Evolutionary conservation across 2,888 invertebrate species (phyloP), one percentile per base, ranked within the genome.

Genomic region (Phaedon cochleariae): DNA sequence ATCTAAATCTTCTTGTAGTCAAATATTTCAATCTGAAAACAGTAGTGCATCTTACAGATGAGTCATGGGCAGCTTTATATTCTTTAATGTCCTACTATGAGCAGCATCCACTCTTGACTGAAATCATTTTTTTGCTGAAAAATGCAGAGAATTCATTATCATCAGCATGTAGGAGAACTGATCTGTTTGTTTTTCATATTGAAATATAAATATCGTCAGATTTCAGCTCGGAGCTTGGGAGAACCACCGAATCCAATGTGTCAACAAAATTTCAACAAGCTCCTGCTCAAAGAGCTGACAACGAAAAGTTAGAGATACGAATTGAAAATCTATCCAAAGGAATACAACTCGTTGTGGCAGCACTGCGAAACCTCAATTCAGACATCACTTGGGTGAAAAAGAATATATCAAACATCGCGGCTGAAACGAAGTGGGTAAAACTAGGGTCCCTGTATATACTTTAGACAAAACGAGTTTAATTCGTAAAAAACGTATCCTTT

Each of bases 141-240:
- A n/a, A n/a, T n/a, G n/a, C n/a, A n/a, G n/a, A n/a, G n/a, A n/a
- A n/a, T n/a, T n/a, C n/a, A n/a, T n/a, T n/a, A n/a, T n/a, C n/a
- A n/a, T n/a, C n/a, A n/a, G n/a, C n/a, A n/a, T n/a, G n/a, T n/a
- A n/a, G n/a, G n/a, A n/a, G n/a, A n/a, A n/a, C n/a, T n/a, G n/a
- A n/a, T n/a, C n/a, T n/a, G n/a, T n/a, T n/a, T n/a, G n/a, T n/a
- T n/a, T n/a, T n/a, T n/a, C n/a, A n/a, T n/a, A n/a, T n/a, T n/a
- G n/a, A n/a, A n/a, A n/a, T n/a, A n/a, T n/a, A n/a, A n/a, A n/a
- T n/a, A n/a, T n/a, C n/a, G n/a, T n/a, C n/a, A 66, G 66, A 79
- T 57, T 67, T 86, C 59, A 81, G 82, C 79, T 79, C 78, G 71
- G 85, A 85, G 54, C 15, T 78, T 7, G 69, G 54, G 6, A 69